Conservation (phyloP, 2,797 vertebrate species). For the Phyllotis vaccarum region DNA sequence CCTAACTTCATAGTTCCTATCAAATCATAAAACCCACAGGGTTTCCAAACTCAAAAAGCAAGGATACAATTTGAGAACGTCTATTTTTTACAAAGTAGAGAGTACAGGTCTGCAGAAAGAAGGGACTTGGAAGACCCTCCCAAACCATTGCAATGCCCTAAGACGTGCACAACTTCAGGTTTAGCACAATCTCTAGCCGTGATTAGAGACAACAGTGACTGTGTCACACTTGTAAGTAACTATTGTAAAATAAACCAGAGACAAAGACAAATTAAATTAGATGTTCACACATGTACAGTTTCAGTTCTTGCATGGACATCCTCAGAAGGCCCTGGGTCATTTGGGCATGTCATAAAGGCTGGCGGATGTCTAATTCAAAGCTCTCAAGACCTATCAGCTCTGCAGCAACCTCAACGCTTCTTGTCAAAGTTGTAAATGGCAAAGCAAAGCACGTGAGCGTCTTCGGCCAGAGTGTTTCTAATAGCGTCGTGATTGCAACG, state of each 20-base stretch:
- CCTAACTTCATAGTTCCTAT: neutral
- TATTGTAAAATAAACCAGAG: neutral
- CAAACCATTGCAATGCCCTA: neutral
- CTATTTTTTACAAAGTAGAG: neutral
- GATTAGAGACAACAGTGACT: neutral
- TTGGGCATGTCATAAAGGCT: neutral
- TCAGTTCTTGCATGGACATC: neutral
- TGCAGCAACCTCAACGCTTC: conserved; percentile 6
- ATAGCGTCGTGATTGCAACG: conserved; percentile 78
- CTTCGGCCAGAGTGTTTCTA: conserved; percentile 61
- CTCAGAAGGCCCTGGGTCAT: neutral
- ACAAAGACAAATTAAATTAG: neutral
- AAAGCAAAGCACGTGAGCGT: conserved; percentile 52
- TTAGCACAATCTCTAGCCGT: neutral
- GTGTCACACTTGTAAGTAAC: neutral
- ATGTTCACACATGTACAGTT: neutral
- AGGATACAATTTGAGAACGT: neutral
- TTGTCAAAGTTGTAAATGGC: conserved; percentile 70
- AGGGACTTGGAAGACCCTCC: neutral
- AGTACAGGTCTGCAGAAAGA: neutral
- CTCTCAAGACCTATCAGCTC: conserved; percentile 73
- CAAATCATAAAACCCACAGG: conserved; percentile 8
- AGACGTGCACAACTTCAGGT: neutral
- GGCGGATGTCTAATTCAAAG: conserved; percentile 68
- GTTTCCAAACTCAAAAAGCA: neutral